Base-by-base conservation (phyloP, 2,888 invertebrate species). In the Eilema sororculum region DNA sequence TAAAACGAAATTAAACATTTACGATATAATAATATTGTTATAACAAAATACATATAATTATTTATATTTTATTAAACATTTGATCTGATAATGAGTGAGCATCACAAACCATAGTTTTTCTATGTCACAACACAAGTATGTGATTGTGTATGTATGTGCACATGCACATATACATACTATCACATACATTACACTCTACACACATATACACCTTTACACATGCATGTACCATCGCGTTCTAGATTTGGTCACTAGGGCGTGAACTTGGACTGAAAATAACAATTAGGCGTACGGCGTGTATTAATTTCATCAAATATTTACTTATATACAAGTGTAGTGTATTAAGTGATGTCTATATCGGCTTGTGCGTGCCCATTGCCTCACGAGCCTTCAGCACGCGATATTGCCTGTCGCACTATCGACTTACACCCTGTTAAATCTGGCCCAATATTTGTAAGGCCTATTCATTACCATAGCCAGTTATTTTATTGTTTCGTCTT, bases 391-490 rank as follows among this genome's bases (percentile, higher is more conserved):
- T 60, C 46, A 73, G 74, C 95, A 95, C 94, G 95, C 94, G 84
- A 95, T 84, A 82, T 94, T 82, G 93, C 94, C 93, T 94, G 94
- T 85, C 85, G 79, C 88, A 79, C 91, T 94, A 94, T 94, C 94
- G 90, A 91, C 92, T 94, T 94, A 94, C 94, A 95, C 92, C 90
- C 90, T 92, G 93, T 93, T 92, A 89, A 93, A 93, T 92, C 91
- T 92, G 91, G 87, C 91, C 89, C 90, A 91, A 93, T 94, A 93
- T 94, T 94, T 93, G 92, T 94, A 90, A 90, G 91, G 87, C 90
- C 90, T 91, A 91, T 92, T 93, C 92, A 93, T 93, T 93, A 92
- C 88, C 86, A 85, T 87, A 87, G 82, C 86, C 84, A 84, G 88
- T 86, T 92, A 87, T 91, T 93, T 93, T 90, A 91, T 92, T 90